These are phyloP conservation scores for Carduelis carduelis DNA, from an alignment of 2,797 vertebrate species.

Conservation along the genomic window DNA sequence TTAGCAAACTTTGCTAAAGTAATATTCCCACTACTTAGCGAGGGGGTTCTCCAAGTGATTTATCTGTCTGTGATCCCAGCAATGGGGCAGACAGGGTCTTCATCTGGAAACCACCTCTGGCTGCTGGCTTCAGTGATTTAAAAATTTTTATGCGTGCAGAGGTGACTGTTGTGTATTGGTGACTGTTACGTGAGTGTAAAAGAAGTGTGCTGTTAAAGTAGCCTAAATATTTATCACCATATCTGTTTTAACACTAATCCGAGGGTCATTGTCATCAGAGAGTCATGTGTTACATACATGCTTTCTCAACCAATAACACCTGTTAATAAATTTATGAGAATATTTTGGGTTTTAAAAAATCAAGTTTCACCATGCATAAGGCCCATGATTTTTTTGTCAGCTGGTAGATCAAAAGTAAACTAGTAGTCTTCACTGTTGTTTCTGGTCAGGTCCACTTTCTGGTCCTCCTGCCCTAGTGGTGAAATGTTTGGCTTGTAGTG, in stretches of 20 bases:
- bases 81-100: background rate
- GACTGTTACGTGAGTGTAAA: background rate
- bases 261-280: background rate
- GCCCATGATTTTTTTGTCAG: background rate
- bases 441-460: slow-evolving; percentile 53
- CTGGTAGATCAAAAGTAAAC: slow-evolving; percentile 44
- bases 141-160: background rate
- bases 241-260: background rate
- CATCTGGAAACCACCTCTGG: background rate
- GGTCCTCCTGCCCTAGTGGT: slow-evolving; percentile 26
- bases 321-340: background rate
- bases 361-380: background rate
- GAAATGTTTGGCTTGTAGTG: slow-evolving; percentile 62
- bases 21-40: background rate
- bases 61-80: background rate
- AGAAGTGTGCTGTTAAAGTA: background rate
- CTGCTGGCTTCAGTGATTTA: background rate
- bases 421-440: slow-evolving; percentile 35
- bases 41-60: slow-evolving; percentile 38
- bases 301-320: background rate
- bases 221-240: background rate
- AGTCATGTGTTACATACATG: background rate
- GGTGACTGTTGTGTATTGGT: background rate
- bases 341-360: background rate
- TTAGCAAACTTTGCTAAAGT: slow-evolving; percentile 59